Evolutionary conservation across 37 sponge, comb jelly and placozoan species (phyloP).

Genomic region (Geodia barretti): DNA sequence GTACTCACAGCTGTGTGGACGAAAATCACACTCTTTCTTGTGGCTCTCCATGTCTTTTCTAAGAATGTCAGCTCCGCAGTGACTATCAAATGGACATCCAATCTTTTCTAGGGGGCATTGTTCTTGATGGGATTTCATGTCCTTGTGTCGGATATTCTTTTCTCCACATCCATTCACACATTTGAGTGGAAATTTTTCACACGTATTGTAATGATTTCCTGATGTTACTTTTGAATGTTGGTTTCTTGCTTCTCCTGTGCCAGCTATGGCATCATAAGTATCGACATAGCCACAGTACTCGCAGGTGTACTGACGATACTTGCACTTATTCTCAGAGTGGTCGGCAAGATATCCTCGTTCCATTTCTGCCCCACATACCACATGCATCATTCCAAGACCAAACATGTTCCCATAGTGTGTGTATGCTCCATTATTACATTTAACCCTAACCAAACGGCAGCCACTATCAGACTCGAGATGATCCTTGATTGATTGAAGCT

Average conservation of each 20-base stretch:
- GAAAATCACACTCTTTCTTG: not conserved
- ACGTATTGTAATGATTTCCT: too few relatives aligned
- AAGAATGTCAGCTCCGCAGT: not conserved
- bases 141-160: too few relatives aligned
- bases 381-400: too few relatives aligned
- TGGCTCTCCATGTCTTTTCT: not conserved
- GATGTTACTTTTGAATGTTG: not conserved
- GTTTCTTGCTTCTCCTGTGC: too few relatives aligned
- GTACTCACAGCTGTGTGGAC: slow-evolving; percentile 11
- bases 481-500: not conserved
- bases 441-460: not conserved
- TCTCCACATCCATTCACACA: too few relatives aligned
- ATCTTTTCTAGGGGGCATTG: not conserved
- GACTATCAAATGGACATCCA: too few relatives aligned
- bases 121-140: too few relatives aligned
- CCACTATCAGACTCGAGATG: slow-evolving; percentile 6
- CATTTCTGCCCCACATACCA: not conserved
- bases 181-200: too few relatives aligned
- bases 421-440: not conserved
- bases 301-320: not conserved
- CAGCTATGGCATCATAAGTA: slow-evolving; percentile 7
- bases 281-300: not conserved
- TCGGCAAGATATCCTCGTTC: not conserved
- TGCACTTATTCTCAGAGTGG: not conserved
- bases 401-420: too few relatives aligned